Base-by-base conservation (phyloP, 2,113 vertebrate genomes). In the Archilochus colubris region DNA sequence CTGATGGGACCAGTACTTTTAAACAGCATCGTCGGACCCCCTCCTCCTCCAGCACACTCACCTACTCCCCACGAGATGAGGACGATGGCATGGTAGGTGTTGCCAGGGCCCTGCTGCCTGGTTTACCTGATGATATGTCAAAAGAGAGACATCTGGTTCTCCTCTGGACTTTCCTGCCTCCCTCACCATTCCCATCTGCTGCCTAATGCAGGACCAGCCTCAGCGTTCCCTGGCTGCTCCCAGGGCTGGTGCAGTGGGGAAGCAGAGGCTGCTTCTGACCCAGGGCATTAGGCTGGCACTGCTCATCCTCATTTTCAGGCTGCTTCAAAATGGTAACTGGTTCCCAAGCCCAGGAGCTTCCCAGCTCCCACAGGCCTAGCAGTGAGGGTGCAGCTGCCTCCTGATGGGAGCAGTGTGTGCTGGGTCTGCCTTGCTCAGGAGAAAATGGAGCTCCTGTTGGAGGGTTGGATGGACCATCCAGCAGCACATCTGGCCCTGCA, bases 21-120 rank as follows among this genome's bases (percentile, higher is more conserved):
- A 99, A 99, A 64, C 99, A 99, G 97, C 99, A 99, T 66, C 98
- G 99, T 33, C 98, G 99, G 90, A 99, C 99, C 2, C 99, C 99
- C 1, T 99, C 99, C 28, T 98, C 99, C 64, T 99, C 99, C 88
- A 99, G 99, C 97, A 99, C 99, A 6, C 98, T 99, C 21, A 98
- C 99, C 73, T 99, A 99, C 97, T 98, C 99, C 51, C 98, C 99
- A 0, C 98, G 99, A 3, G 99, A 99, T 1, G 99, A 99, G 23
- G 99, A 99, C 1, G 99, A 99, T 82, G 97, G 98, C 97, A 99
- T 99, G 99, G 99, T 99, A 98, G 83, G 96, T 97, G 86, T 57
- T 74, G n/a, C 16, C 82, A 43, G 67, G 17, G 14, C 48, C 19
- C 38, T 23, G 25, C 31, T 77, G 59, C 2, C 55, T 61, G 67